phyloP scores from a whole-genome alignment of 2,888 invertebrate species.

The Cephalotes varians region DNA sequence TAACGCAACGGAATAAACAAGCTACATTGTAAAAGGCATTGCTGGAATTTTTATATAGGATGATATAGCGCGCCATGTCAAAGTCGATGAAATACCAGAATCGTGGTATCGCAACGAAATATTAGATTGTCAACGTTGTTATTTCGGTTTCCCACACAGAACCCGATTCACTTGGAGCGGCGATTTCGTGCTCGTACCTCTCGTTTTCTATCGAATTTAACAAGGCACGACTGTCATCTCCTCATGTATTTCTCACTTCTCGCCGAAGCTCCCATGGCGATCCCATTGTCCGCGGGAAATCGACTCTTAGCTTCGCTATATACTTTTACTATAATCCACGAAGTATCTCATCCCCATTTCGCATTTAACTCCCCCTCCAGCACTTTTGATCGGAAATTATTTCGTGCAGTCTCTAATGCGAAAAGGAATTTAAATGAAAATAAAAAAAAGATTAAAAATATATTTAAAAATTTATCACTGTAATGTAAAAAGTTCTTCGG shows the following conservation, averaged over 20 bases:
- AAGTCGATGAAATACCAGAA: neutral
- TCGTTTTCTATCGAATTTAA: constrained; percentile 37
- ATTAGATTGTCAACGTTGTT: neutral
- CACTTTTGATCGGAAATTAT: constrained; percentile 30
- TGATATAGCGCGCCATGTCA: neutral
- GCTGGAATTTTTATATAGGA: neutral
- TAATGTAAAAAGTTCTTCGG: constrained; percentile 5
- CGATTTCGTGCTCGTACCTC: constrained; percentile 7
- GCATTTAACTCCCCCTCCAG: constrained; percentile 15
- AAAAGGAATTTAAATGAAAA: neutral
- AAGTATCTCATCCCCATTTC: constrained; percentile 4
- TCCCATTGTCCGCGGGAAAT: constrained; percentile 44
- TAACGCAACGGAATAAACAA: neutral
- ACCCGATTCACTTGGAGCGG: neutral
- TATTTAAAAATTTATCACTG: neutral
- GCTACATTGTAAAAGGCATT: neutral
- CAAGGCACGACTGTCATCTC: constrained; percentile 34
- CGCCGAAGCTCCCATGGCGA: neutral
- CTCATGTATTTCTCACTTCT: constrained; percentile 46
- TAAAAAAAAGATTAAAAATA: neutral
- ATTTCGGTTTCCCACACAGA: constrained; percentile 22
- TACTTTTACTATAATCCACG: constrained; percentile 25
- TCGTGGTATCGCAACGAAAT: neutral
- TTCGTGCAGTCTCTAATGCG: neutral
- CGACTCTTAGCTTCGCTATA: constrained; percentile 34